phyloP scores from a whole-genome alignment of 2,888 invertebrate genomes.

The Drosophila emarginata region DNA sequence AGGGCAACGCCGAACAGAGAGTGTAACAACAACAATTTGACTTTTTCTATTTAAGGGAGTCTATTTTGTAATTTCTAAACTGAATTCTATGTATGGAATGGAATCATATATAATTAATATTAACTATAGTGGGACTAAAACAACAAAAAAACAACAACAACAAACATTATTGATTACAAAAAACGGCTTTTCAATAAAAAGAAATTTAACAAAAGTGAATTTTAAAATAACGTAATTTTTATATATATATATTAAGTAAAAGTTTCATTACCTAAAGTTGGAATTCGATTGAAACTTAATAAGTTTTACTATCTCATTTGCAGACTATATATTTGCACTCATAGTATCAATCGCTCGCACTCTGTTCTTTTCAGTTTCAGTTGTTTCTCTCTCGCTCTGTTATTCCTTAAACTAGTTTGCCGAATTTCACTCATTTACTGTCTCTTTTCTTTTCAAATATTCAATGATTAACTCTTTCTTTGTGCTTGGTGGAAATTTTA shows the following conservation, averaged over 20 bases:
- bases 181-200: slow-evolving; percentile 69
- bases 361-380: neutral
- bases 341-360: neutral
- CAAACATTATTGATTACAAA: slow-evolving; percentile 47
- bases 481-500: too few species aligned
- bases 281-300: neutral
- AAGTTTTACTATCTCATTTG: neutral
- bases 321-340: too few species aligned
- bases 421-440: too few species aligned
- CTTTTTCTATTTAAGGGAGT: slow-evolving; percentile 4
- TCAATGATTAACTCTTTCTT: too few species aligned
- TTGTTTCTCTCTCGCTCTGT: neutral
- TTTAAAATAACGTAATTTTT: slow-evolving; percentile 10
- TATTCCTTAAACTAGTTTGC: neutral
- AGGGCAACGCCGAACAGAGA: slow-evolving; percentile 14
- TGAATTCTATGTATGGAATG: slow-evolving; percentile 20
- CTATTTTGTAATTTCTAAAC: slow-evolving; percentile 7
- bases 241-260: neutral
- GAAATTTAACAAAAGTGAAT: slow-evolving; percentile 50
- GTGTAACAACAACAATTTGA: slow-evolving; percentile 32
- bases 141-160: slow-evolving; percentile 43
- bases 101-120: slow-evolving; percentile 54
- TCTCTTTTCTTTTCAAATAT: too few species aligned
- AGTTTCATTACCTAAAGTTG: too few species aligned
- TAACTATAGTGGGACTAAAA: slow-evolving; percentile 60